Conservation (phyloP, 2,113 vertebrate species). For the Equus przewalskii region DNA sequence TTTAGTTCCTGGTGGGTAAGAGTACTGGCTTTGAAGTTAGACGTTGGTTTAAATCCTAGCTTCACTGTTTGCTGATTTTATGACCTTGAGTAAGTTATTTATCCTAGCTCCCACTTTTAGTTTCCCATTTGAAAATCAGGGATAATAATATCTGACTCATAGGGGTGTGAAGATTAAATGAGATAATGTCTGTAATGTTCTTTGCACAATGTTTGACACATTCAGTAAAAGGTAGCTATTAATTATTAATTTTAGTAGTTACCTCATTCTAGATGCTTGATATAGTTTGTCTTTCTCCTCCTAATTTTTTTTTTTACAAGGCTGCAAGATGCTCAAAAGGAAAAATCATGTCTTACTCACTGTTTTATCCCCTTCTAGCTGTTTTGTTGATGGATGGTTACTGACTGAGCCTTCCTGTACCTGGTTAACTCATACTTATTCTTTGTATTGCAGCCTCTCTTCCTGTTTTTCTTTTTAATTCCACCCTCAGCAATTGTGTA, state of each 20-base stretch:
- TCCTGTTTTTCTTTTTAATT: slow-evolving; percentile 8
- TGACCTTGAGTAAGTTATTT: slow-evolving; percentile 39
- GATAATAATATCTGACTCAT: slow-evolving; percentile 39
- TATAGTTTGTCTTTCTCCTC: neutral
- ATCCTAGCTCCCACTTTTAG: slow-evolving; percentile 34
- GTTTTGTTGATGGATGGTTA: neutral
- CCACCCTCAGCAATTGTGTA: neutral
- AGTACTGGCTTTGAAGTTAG: neutral
- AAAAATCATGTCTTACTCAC: neutral
- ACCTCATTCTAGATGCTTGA: neutral
- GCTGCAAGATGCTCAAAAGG: neutral
- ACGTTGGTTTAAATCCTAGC: slow-evolving; percentile 31
- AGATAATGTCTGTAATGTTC: slow-evolving; percentile 59
- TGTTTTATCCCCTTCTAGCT: neutral
- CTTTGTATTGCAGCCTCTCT: neutral
- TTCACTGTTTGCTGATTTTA: slow-evolving; percentile 46
- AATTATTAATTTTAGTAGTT: slow-evolving; percentile 64
- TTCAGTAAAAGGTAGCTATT: slow-evolving; percentile 57
- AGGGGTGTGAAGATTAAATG: slow-evolving; percentile 34
- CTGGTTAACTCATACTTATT: neutral
- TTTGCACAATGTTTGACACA: slow-evolving; percentile 43
- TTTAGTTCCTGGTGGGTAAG: neutral
- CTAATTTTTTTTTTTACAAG: neutral
- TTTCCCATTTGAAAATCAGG: slow-evolving; percentile 51
- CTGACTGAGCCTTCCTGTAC: neutral